phyloP scores from a whole-genome alignment of 1,140 invertebrate species.

The Drosophila nasuta region DNA sequence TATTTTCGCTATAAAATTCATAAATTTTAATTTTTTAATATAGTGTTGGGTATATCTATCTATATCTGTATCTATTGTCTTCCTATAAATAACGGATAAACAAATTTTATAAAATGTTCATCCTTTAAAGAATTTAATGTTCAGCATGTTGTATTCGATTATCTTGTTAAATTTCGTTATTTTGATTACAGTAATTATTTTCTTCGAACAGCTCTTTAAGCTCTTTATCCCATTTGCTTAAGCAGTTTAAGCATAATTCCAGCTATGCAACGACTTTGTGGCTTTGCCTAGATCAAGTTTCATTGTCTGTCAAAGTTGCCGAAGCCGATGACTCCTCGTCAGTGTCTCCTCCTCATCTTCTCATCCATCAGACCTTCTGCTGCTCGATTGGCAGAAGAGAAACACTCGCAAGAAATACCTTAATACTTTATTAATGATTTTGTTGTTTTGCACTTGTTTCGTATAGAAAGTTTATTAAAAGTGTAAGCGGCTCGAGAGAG shows the following conservation, averaged over 20 bases:
- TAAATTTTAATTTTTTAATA: no score
- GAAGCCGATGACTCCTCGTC: not conserved
- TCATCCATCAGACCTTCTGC: not conserved
- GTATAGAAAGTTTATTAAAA: conserved; percentile 71
- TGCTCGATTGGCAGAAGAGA: conserved; percentile 2
- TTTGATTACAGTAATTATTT: not conserved
- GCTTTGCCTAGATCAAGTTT: conserved; percentile 63
- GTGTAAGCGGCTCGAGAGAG: conserved; percentile 36
- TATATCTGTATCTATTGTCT: no score
- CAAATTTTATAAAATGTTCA: no score
- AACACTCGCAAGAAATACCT: conserved; percentile 62
- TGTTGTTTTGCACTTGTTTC: conserved; percentile 31
- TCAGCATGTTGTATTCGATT: not conserved
- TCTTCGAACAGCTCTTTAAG: not conserved
- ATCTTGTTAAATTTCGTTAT: not conserved
- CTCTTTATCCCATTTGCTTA: conserved; percentile 33
- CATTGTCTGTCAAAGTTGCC: conserved; percentile 58
- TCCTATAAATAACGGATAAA: no score
- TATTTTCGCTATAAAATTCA: no score
- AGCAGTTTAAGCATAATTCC: conserved; percentile 21
- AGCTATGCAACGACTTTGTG: conserved; percentile 47
- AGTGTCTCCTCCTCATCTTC: no score
- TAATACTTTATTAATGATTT: conserved; percentile 83
- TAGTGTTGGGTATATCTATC: no score
- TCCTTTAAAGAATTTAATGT: no score